A percentile compares a stretch with the other conserved stretches of the same genome.
Evolutionary conservation across 2,113 vertebrate species (phyloP).

Genomic region (Blennius ocellaris): DNA sequence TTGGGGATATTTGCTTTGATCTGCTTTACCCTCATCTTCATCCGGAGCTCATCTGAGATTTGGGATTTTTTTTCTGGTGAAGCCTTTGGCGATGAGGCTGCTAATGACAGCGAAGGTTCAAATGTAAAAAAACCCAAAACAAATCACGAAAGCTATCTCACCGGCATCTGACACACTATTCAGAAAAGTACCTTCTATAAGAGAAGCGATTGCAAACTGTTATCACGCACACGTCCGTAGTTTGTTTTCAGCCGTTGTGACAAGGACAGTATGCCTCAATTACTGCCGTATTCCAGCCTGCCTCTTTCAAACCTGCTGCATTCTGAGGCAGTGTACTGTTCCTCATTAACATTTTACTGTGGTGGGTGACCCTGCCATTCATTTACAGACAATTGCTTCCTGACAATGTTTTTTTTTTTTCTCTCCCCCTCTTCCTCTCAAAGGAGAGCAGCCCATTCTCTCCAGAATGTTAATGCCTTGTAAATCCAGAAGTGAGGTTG

Average conservation of each 20-base stretch:
- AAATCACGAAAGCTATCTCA: conserved; percentile 13
- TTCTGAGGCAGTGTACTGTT: conserved; percentile 58
- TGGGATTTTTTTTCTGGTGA: neutral
- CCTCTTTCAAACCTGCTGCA: conserved; percentile 52
- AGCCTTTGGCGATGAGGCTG: neutral
- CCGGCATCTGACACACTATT: conserved; percentile 14
- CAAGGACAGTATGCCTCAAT: conserved; percentile 32
- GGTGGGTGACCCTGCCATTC: conserved; percentile 79
- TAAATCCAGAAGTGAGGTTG: conserved; percentile 61
- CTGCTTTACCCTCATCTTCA: neutral
- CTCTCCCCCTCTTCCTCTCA: conserved; percentile 54
- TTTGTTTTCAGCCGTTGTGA: conserved; percentile 27
- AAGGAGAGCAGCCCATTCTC: conserved; percentile 65
- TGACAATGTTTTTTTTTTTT: conserved; percentile 74
- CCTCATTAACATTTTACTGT: conserved; percentile 79
- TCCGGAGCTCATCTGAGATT: neutral
- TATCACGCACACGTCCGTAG: conserved; percentile 20
- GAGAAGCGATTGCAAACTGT: conserved; percentile 14
- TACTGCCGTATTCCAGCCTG: conserved; percentile 34
- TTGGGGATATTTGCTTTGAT: neutral
- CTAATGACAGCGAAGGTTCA: neutral
- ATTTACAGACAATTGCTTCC: conserved; percentile 82
- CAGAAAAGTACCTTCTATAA: neutral
- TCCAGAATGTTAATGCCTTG: conserved; percentile 79
- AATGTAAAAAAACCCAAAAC: neutral